Percentiles rank a stretch among this genome's conserved stretches.
These are phyloP conservation scores for Magallana angulata DNA, from an alignment of 1,140 invertebrate genomes.

Conservation along the genomic window DNA sequence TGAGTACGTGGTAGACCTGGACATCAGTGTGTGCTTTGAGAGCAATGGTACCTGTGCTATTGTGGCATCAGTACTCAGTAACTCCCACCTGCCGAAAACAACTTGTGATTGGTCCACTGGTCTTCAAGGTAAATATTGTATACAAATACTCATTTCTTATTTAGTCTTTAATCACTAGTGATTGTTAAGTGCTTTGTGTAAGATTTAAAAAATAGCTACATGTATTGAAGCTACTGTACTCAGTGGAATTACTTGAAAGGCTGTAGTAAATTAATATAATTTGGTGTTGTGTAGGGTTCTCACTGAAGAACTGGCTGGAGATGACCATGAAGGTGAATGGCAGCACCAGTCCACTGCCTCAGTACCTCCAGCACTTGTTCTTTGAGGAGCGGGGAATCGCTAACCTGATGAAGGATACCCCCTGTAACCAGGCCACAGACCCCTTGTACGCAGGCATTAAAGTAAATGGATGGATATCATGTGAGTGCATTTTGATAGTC, in stretches of 20 bases:
- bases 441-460: not conserved
- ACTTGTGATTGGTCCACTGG: slow-evolving; percentile 47
- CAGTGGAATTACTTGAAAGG: too few species aligned
- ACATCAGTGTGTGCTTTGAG: slow-evolving; percentile 58
- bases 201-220: too few species aligned
- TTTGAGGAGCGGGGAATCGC: slow-evolving; percentile 41
- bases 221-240: too few species aligned
- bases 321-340: slow-evolving; percentile 11
- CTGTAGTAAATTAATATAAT: not conserved
- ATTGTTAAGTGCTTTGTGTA: too few species aligned
- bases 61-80: slow-evolving; percentile 36
- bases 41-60: slow-evolving; percentile 41
- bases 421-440: slow-evolving; percentile 32
- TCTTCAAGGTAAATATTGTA: slow-evolving; percentile 2
- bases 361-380: slow-evolving; percentile 16
- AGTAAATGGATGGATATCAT: slow-evolving; percentile 44
- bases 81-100: slow-evolving; percentile 41
- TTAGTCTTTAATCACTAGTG: too few species aligned
- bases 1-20: slow-evolving; percentile 50
- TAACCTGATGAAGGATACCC: slow-evolving; percentile 39
- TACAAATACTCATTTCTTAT: not conserved
- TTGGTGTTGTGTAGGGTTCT: slow-evolving; percentile 46
- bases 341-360: slow-evolving; percentile 28
- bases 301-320: slow-evolving; percentile 48
- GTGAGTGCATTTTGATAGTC: not conserved